Percentiles rank a stretch among this genome's conserved stretches.
Conservation (phyloP, 2,888 invertebrate genomes). For the Tridacna crocea region DNA sequence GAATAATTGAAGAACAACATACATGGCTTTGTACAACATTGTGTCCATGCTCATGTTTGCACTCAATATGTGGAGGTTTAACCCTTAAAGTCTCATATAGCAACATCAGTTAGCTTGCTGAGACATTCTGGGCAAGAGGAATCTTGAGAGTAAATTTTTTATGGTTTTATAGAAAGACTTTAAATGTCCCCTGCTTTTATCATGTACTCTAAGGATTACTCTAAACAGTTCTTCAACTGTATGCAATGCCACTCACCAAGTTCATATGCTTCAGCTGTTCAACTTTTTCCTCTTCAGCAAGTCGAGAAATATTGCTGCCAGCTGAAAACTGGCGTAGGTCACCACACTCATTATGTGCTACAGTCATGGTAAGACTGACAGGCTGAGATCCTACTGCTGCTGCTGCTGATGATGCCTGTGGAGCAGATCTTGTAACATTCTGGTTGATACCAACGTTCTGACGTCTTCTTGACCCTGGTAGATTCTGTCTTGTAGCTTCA, state of each 20-base stretch:
- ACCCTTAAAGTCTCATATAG: too few species aligned
- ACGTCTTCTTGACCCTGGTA: constrained; percentile 41
- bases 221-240: too few species aligned
- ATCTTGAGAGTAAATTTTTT: too few species aligned
- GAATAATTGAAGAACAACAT: too few species aligned
- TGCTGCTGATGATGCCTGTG: constrained; percentile 50
- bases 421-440: constrained; percentile 55
- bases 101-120: too few species aligned
- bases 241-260: constrained; percentile 55
- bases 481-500: constrained; percentile 55
- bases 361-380: constrained; percentile 66
- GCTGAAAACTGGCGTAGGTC: constrained; percentile 66
- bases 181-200: too few species aligned
- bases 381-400: constrained; percentile 31
- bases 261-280: constrained; percentile 73
- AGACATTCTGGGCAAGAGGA: too few species aligned
- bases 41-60: too few species aligned
- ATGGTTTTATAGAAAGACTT: too few species aligned
- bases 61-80: too few species aligned
- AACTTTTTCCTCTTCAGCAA: constrained; percentile 70
- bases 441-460: constrained; percentile 35
- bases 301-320: constrained; percentile 58
- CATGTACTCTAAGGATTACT: too few species aligned
- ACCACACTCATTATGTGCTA: constrained; percentile 39
- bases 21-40: too few species aligned